phyloP scores from a whole-genome alignment of 2,113 vertebrate genomes.

The Abramis brama region DNA sequence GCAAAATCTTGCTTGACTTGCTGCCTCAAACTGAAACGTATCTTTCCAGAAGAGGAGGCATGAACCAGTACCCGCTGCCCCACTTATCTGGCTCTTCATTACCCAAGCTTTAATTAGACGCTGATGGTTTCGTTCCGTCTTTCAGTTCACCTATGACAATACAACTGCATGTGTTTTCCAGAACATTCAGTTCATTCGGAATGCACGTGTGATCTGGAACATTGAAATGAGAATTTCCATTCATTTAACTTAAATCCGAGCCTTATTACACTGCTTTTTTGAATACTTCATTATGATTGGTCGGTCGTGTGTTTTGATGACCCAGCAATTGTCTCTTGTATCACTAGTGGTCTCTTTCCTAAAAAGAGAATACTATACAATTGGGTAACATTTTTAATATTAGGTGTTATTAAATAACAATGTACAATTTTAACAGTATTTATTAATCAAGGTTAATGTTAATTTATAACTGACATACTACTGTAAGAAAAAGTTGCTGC shows the following conservation, averaged over 20 bases:
- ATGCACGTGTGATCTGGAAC: not conserved
- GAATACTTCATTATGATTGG: not conserved
- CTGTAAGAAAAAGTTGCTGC: too few relatives aligned
- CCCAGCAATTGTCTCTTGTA: not conserved
- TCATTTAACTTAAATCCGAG: not conserved
- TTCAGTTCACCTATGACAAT: not conserved
- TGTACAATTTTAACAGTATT: not conserved
- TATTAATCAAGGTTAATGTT: not conserved
- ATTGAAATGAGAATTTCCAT: not conserved
- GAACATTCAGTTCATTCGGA: not conserved
- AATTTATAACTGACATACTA: not conserved
- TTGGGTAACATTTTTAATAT: not conserved
- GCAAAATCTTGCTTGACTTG: not conserved
- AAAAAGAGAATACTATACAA: not conserved
- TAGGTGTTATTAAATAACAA: not conserved
- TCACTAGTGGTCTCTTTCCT: not conserved
- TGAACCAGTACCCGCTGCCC: not conserved
- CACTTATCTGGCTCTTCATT: conserved; percentile 13
- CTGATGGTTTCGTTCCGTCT: not conserved
- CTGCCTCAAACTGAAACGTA: conserved; percentile 6
- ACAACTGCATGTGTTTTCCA: not conserved
- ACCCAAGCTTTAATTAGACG: conserved; percentile 40
- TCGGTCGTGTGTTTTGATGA: not conserved
- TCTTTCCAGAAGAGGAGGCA: conserved; percentile 26
- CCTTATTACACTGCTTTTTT: not conserved